A percentile compares a stretch with the other conserved stretches of the same genome.
These are phyloP conservation scores for Phoenicopterus ruber DNA, from an alignment of 2,113 vertebrate genomes.

Conservation along the genomic window DNA sequence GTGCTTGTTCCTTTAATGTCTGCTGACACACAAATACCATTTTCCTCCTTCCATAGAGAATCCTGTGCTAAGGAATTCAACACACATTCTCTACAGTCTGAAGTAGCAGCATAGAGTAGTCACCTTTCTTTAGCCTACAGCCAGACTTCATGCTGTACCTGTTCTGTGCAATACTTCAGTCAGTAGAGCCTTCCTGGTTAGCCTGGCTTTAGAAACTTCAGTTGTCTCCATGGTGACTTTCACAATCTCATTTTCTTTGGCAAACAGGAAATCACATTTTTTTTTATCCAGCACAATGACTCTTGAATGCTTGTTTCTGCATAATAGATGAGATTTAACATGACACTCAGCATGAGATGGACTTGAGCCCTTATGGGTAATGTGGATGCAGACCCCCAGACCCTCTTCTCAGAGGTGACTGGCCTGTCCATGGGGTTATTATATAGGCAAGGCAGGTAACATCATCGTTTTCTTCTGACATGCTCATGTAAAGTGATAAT, in stretches of 20 bases:
- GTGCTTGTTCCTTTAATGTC: background rate
- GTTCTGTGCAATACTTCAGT: background rate
- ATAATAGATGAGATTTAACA: background rate
- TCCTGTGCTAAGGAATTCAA: background rate
- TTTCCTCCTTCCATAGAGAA: background rate
- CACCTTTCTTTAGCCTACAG: background rate
- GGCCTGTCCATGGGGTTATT: background rate
- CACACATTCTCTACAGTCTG: background rate
- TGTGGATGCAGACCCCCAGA: background rate
- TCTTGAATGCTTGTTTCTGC: background rate
- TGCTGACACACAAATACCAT: rapidly evolving
- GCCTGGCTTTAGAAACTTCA: background rate
- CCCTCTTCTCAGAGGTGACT: background rate
- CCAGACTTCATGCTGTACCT: background rate
- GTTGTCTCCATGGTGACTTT: background rate
- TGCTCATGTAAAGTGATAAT: background rate
- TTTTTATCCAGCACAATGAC: background rate
- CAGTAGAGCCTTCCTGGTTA: background rate
- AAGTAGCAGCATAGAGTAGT: background rate
- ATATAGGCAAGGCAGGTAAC: background rate
- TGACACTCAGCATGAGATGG: background rate
- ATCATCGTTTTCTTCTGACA: background rate
- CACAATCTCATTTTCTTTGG: background rate
- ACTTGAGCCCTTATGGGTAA: background rate
- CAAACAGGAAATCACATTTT: background rate